Evolutionary conservation across 1,140 invertebrate species (phyloP), one percentile per base, ranked within the genome.

Genomic region (Drosophila orosa): DNA sequence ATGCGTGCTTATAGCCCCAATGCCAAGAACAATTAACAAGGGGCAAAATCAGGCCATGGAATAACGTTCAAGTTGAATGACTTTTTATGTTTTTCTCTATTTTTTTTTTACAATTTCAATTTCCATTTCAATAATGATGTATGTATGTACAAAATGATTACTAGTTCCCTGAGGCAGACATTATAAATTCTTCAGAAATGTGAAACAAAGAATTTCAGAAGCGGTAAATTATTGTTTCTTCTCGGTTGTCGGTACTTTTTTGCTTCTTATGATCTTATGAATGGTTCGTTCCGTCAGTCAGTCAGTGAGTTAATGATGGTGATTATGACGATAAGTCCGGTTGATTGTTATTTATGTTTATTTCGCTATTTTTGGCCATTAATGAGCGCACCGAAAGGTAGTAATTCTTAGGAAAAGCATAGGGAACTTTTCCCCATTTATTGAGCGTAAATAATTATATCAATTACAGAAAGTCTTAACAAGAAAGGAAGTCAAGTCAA

Each of bases 51-150:
- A 44, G 80, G 75, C 67, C 80, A 66, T 35, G 57, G 44, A 65
- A 25, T 55, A 57, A 55, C 68, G 82, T 86, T 85, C 42, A 71
- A 84, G 82, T 86, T 85, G 82, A 85, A 86, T 85, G 82, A 86
- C 78, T 85, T 74, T 69, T 69, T 22, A 57, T 47, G 42, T 61
- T 69, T 50, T 52, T 81, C 45, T 65, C 12, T 22, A n/a, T 12
- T 3, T 5, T 19, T 50, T 24, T 27, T 29, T 1, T 31, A 13
- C 44, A 56, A 74, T 66, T 74, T 69, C 66, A 78, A 81, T 86
- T 85, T 85, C 82, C 79, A 81, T 85, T 84, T 80, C 78, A 52
- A 77, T 67, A 73, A 84, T 84, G 74, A 65, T 78, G 75, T 33
- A 35, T 42, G 33, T 69, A 65, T 78, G 75, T 33, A 35, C 39